phyloP scores from a whole-genome alignment of 1,140 invertebrate genomes.

The Chironomus striatipennis region DNA sequence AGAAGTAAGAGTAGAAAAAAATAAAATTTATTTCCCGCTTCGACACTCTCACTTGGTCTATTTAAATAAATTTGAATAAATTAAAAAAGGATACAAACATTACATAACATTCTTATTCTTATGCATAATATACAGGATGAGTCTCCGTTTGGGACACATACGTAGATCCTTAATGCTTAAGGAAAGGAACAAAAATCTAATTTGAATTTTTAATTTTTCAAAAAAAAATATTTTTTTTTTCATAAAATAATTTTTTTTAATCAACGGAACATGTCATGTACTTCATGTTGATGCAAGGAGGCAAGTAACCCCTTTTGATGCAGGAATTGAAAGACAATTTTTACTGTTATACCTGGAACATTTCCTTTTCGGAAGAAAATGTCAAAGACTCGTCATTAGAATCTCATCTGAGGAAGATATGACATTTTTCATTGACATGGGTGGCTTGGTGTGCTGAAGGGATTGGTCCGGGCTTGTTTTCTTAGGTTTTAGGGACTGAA shows the following conservation, averaged over 20 bases:
- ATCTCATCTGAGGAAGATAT: not conserved
- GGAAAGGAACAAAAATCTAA: not conserved
- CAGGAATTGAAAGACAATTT: not conserved
- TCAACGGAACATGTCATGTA: constrained; percentile 1
- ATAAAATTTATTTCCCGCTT: not conserved
- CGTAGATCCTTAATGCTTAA: not conserved
- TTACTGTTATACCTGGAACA: too few relatives aligned
- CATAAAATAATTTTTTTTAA: not conserved
- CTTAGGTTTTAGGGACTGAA: too few relatives aligned
- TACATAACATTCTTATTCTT: not conserved
- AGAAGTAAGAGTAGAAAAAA: too few relatives aligned
- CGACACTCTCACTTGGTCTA: constrained; percentile 11
- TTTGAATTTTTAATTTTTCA: constrained; percentile 15
- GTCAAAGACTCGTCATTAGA: not conserved
- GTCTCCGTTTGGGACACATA: not conserved
- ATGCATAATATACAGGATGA: not conserved
- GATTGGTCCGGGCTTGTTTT: too few relatives aligned
- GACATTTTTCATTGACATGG: not conserved
- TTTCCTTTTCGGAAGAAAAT: not conserved
- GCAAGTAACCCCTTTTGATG: not conserved
- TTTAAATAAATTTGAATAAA: constrained; percentile 15
- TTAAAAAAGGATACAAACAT: constrained; percentile 9
- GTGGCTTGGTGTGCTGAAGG: too few relatives aligned
- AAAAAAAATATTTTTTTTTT: too few relatives aligned
- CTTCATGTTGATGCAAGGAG: too few relatives aligned